Percentiles rank a stretch among this genome's conserved stretches.
phyloP scores from a whole-genome alignment of 2,888 invertebrate species.

The Automeris io region DNA sequence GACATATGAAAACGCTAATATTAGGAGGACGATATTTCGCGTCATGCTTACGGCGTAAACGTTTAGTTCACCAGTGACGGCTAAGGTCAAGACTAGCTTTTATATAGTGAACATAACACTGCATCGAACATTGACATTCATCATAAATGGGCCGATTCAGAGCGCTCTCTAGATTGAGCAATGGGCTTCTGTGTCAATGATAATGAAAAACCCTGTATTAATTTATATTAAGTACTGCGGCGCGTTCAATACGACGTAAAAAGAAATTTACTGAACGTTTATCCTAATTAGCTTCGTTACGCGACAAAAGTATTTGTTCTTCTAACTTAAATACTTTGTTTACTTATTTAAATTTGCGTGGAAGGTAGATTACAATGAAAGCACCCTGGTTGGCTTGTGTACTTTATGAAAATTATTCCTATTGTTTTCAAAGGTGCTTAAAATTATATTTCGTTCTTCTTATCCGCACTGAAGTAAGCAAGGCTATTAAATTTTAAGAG shows the following conservation, averaged over 20 bases:
- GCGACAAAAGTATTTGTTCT: neutral
- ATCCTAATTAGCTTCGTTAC: neutral
- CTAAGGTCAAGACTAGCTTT: constrained; percentile 56
- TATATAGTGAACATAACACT: constrained; percentile 66
- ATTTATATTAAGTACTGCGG: constrained; percentile 62
- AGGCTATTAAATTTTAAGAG: too few relatives aligned
- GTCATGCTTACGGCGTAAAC: constrained; percentile 48
- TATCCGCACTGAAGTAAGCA: too few relatives aligned
- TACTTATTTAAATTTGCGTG: too few relatives aligned
- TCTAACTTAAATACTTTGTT: neutral
- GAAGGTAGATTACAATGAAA: too few relatives aligned
- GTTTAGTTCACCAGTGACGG: constrained; percentile 51
- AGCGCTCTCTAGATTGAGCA: constrained; percentile 67
- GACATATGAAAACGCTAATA: constrained; percentile 35
- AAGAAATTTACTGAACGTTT: constrained; percentile 5
- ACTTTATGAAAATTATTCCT: too few relatives aligned
- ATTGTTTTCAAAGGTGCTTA: too few relatives aligned
- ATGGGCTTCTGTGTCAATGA: constrained; percentile 73
- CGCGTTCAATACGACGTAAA: constrained; percentile 33
- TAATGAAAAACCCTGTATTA: constrained; percentile 68
- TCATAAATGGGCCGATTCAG: constrained; percentile 61
- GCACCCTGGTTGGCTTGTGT: too few relatives aligned
- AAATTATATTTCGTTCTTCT: too few relatives aligned
- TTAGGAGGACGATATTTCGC: constrained; percentile 38
- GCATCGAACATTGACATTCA: constrained; percentile 64